Percentiles rank a stretch among this genome's conserved stretches.
Conservation (phyloP, 2,888 invertebrate species). For the Lasioglossum calceatum region DNA sequence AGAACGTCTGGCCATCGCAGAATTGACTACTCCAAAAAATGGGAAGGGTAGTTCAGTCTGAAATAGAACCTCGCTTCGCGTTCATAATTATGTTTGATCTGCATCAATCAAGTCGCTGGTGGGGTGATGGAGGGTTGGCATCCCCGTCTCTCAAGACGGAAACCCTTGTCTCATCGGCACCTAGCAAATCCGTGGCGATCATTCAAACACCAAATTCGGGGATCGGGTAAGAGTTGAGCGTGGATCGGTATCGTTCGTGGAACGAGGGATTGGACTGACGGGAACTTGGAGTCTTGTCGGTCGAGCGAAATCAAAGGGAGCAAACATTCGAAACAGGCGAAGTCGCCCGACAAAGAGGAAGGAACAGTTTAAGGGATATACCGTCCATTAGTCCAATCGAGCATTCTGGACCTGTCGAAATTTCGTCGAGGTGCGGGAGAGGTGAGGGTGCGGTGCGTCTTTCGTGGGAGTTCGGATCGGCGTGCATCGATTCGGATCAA, state of each 20-base stretch:
- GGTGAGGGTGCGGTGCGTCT: not conserved
- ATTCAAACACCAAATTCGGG: not conserved
- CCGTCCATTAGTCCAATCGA: conserved; percentile 14
- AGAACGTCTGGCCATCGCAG: not conserved
- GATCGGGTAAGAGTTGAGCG: not conserved
- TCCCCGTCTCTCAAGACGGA: not conserved
- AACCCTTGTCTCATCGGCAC: not conserved
- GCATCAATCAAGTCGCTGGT: not conserved
- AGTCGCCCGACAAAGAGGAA: conserved; percentile 12
- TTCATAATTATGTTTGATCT: not conserved
- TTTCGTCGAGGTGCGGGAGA: not conserved
- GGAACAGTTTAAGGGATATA: conserved; percentile 30
- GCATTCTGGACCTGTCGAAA: conserved; percentile 9
- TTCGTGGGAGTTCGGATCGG: not conserved
- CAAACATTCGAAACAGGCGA: conserved; percentile 23
- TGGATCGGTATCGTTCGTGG: not conserved
- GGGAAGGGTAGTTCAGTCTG: not conserved
- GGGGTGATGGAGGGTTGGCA: not conserved
- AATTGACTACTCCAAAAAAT: not conserved
- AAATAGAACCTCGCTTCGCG: not conserved
- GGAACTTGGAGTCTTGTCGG: not conserved
- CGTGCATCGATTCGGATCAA: conserved; percentile 26
- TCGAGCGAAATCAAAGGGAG: conserved; percentile 14
- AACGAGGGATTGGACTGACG: not conserved
- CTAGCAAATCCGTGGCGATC: not conserved